Evolutionary conservation across 2,113 vertebrate genomes (phyloP), one percentile per base, ranked within the genome.

Genomic region (Malaclemys terrapin): DNA sequence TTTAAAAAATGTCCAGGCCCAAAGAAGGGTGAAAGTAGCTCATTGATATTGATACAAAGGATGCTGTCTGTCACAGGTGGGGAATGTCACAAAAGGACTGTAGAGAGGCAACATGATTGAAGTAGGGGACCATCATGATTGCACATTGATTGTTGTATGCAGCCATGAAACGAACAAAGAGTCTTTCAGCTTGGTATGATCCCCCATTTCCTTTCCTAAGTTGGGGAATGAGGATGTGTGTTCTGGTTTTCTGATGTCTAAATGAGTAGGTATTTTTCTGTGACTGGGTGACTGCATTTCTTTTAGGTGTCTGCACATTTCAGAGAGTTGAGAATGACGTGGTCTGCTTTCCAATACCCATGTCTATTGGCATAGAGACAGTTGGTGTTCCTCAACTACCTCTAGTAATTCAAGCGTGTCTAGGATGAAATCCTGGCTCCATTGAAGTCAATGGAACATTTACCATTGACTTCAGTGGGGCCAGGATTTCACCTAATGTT

Each of bases 41-140:
- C 2, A 6, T 0, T 31, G 50, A 50, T 83, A 9, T 1, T 12
- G 47, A 4, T 65, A 4, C 1, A 7, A 76, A 24, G n/a, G 24
- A 12, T 76, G 42, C 7, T 47, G 42, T 42, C 11, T 27, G 24
- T 25, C 75, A 72, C 20, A 38, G 35, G 35, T 20, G 35, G 9
- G 20, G 16, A n/a, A n/a, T 72, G 69, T 20, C 69, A 76, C 25
- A 27, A 10, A 25, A 76, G 38, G 38, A 76, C 72, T 25, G 42
- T 76, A 76, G 75, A 25, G 42, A 27, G 24, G 24, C 25, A 13
- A 14, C 25, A 27, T 27, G 22, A 27, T 12, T 45, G 42, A 76
- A 76, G 24, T 76, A 76, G 12, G 20, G 72, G 11, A 45, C 42
- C 6, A 45, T 25, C 42, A 14, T 45, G 24, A 76, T 47, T 47